Base-by-base conservation (phyloP, 2,888 invertebrate species). In the Dione vanillae region DNA sequence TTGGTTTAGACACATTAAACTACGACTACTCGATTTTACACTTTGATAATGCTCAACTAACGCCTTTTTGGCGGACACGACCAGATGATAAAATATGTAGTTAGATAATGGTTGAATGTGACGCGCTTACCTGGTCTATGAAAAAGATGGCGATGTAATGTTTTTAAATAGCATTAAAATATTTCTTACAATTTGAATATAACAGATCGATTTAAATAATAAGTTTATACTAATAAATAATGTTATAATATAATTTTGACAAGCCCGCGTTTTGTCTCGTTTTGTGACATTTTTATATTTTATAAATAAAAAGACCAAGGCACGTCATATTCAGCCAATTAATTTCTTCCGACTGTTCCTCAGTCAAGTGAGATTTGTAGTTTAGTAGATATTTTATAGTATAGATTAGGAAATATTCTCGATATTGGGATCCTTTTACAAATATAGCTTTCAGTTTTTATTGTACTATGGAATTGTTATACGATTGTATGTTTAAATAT, bases 341-440 rank as follows among this genome's bases (percentile, higher is more conserved):
- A 68, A 74, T 66, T 74, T 74, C 72, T 64, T 62, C 12, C 12
- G 54, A 68, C 70, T 85, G 85, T 85, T 82, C 80, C 83, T 82
- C 83, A 78, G 64, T 78, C 80, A 84, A 89, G 88, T 90, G 91
- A 89, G 88, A 89, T 85, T 84, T 77, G 81, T 85, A 85, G 81
- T 79, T 70, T 72, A 67, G 67, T 74, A 74, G 72, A 56, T 72
- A 74, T 70, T 74, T 74, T 68, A 72, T 70, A 68, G 58, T 52
- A 69, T 61, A 65, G 61, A 43, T 37, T 68, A 65, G 59, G 49
- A 45, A 49, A 64, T 64, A 51, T 35, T 35, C 19, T 64, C 35
- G 62, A 47, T 67, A 67, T 65, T 68, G 65, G 49, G 61, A 59
- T 65, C 61, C 61, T 72, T 67, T 69, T 35, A 68, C 51, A 43